These are phyloP conservation scores for Hofmannophila pseudospretella DNA, from an alignment of 2,888 invertebrate genomes.

Conservation along the genomic window DNA sequence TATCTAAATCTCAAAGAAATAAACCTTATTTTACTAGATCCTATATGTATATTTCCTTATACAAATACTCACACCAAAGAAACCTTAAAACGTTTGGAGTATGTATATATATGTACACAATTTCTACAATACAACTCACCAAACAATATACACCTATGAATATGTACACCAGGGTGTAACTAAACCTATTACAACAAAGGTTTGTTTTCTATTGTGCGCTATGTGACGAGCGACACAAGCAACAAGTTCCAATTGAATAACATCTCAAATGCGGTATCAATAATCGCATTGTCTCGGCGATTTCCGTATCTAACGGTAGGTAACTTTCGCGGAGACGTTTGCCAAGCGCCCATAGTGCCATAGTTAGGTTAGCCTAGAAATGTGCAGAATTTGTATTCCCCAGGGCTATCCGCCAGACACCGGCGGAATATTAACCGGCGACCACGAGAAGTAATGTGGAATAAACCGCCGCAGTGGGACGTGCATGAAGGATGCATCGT, in stretches of 20 bases:
- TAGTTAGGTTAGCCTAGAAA: conserved; percentile 27
- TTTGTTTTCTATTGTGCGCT: not conserved
- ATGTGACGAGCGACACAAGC: conserved; percentile 2
- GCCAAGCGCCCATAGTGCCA: conserved; percentile 43
- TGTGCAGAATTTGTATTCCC: conserved; percentile 62
- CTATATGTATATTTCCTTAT: too few relatives aligned
- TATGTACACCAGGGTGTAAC: not conserved
- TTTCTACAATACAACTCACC: too few relatives aligned
- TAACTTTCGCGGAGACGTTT: conserved; percentile 33
- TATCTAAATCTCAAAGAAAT: too few relatives aligned
- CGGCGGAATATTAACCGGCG: conserved; percentile 58
- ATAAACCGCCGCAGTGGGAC: conserved; percentile 60
- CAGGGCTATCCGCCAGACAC: conserved; percentile 43
- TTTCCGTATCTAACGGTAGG: conserved; percentile 11
- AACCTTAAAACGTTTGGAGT: too few relatives aligned
- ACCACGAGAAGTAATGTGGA: conserved; percentile 62
- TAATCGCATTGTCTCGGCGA: conserved; percentile 6
- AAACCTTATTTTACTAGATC: too few relatives aligned
- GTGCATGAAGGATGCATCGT: conserved; percentile 48
- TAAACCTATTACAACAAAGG: not conserved
- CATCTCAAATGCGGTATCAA: not conserved
- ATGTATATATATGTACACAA: too few relatives aligned
- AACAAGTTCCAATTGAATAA: conserved; percentile 3
- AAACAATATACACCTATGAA: too few relatives aligned
- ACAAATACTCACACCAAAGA: too few relatives aligned